phyloP scores from a whole-genome alignment of 2,113 vertebrate genomes.

The Carollia perspicillata region DNA sequence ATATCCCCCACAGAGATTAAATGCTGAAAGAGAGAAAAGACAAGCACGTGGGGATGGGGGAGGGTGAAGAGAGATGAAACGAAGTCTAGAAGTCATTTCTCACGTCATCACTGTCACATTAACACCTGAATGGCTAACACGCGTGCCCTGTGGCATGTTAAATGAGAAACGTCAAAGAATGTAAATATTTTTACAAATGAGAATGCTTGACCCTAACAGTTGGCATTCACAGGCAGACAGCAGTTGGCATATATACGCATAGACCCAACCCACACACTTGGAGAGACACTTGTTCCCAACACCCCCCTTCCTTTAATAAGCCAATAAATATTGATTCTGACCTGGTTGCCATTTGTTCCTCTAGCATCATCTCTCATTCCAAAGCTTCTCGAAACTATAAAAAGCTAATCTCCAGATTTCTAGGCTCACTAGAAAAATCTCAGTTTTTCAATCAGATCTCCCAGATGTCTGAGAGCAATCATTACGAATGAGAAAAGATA shows the following conservation, averaged over 20 bases:
- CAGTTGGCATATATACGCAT: slow-evolving; percentile 57
- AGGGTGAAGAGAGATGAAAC: slow-evolving; percentile 10
- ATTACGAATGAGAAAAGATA: slow-evolving; percentile 54
- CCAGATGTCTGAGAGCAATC: slow-evolving; percentile 48
- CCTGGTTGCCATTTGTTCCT: slow-evolving; percentile 67
- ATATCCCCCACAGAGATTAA: slow-evolving; percentile 47
- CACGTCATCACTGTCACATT: slow-evolving; percentile 53
- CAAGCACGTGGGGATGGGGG: neutral
- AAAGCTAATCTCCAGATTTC: slow-evolving; percentile 71
- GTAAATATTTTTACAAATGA: slow-evolving; percentile 62
- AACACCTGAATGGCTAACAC: slow-evolving; percentile 57
- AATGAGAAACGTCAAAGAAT: slow-evolving; percentile 71
- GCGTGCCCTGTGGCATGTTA: neutral
- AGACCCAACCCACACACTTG: slow-evolving; percentile 41
- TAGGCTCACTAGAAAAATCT: slow-evolving; percentile 49
- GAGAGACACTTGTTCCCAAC: slow-evolving; percentile 35
- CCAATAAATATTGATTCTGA: slow-evolving; percentile 79
- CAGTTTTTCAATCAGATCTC: slow-evolving; percentile 62
- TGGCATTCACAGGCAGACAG: slow-evolving; percentile 63
- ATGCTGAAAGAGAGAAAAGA: slow-evolving; percentile 45
- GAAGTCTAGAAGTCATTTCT: slow-evolving; percentile 44
- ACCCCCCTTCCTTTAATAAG: slow-evolving; percentile 68
- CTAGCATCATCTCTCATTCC: slow-evolving; percentile 69
- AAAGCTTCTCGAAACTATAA: slow-evolving; percentile 66
- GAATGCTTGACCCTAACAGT: slow-evolving; percentile 61